phyloP scores from a whole-genome alignment of 1,140 invertebrate genomes.

The Drosophila biarmipes region DNA sequence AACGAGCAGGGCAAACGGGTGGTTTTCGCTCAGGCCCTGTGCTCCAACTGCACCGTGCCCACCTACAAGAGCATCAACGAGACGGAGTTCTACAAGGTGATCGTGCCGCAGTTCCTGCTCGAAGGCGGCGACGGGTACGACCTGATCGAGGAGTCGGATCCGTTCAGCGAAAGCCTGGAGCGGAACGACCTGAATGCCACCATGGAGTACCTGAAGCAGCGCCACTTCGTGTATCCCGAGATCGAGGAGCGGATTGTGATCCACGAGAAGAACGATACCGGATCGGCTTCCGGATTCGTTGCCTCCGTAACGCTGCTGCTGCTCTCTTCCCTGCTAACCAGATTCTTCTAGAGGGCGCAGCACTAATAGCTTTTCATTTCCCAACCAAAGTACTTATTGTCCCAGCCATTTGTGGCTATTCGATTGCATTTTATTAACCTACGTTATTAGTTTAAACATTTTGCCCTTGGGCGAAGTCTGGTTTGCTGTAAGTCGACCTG shows the following conservation, averaged over 20 bases:
- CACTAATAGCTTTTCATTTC: neutral
- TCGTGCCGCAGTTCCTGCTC: constrained; percentile 79
- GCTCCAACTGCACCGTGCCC: constrained; percentile 85
- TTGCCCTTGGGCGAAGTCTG: neutral
- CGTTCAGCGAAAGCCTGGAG: constrained; percentile 24
- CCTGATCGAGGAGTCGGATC: constrained; percentile 29
- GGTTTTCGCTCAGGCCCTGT: constrained; percentile 85
- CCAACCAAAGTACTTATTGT: neutral
- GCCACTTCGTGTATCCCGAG: constrained; percentile 85
- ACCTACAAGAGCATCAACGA: constrained; percentile 83
- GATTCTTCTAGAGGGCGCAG: constrained; percentile 19
- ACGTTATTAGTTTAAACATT: neutral
- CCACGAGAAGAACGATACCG: constrained; percentile 21
- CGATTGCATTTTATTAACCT: neutral
- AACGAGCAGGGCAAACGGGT: constrained; percentile 85
- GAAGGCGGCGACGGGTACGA: constrained; percentile 67
- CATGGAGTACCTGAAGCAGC: constrained; percentile 52
- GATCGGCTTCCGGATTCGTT: constrained; percentile 27
- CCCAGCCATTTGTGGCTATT: neutral
- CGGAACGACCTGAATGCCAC: constrained; percentile 58
- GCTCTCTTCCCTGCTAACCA: constrained; percentile 34
- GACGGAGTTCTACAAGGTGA: constrained; percentile 85
- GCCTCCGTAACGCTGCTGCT: constrained; percentile 48
- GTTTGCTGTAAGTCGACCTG: neutral
- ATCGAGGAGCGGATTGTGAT: constrained; percentile 85